Conservation (phyloP, 2,113 vertebrate genomes). For the Poecile atricapillus region DNA sequence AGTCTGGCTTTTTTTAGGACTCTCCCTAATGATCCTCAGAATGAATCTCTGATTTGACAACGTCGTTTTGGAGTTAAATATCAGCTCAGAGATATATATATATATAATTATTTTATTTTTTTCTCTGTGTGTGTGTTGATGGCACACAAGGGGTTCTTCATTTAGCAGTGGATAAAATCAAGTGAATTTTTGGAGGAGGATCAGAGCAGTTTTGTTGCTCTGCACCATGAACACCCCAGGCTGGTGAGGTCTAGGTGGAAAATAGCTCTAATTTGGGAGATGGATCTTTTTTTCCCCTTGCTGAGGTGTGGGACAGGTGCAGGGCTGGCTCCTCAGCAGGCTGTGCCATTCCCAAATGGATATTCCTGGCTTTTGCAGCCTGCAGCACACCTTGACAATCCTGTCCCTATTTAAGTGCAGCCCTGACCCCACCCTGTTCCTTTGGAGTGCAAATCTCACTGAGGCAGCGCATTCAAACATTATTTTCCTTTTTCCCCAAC, state of each 20-base stretch:
- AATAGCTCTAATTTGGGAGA: rapidly evolving
- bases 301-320: neutral
- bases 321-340: neutral
- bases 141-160: neutral
- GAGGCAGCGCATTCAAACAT: neutral
- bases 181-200: neutral
- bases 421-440: neutral
- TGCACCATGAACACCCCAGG: rapidly evolving
- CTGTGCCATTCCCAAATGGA: neutral
- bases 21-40: neutral
- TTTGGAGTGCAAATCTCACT: neutral
- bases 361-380: neutral
- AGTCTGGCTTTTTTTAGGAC: neutral
- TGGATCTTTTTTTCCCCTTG: rapidly evolving
- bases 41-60: neutral
- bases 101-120: neutral
- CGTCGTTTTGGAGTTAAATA: neutral
- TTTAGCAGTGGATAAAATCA: neutral
- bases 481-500: rapidly evolving
- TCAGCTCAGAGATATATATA: neutral
- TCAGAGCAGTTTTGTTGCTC: rapidly evolving
- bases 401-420: neutral
- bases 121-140: neutral
- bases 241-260: rapidly evolving
- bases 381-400: neutral